These are phyloP conservation scores for Siniperca obscura DNA, from an alignment of 2,797 vertebrate genomes.

Conservation along the genomic window DNA sequence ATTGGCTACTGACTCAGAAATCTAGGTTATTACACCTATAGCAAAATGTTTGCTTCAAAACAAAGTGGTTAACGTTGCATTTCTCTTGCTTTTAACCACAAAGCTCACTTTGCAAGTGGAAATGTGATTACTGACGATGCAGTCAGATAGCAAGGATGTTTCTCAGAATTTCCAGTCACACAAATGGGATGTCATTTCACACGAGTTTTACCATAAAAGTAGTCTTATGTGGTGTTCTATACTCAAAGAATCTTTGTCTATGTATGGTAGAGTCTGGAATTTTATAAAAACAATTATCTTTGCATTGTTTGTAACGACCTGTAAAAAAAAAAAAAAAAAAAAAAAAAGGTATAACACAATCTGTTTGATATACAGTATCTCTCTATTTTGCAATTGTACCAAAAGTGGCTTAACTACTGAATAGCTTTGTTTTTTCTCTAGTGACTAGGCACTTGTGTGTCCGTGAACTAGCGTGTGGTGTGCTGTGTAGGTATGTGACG, in stretches of 20 bases:
- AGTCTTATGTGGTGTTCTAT: slow-evolving; percentile 84
- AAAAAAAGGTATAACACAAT: slow-evolving; percentile 80
- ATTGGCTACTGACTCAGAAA: slow-evolving; percentile 28
- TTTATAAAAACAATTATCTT: slow-evolving; percentile 96
- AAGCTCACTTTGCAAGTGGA: slow-evolving; percentile 35
- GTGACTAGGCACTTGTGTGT: slow-evolving; percentile 88
- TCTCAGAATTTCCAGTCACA: slow-evolving; percentile 84
- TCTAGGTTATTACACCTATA: slow-evolving; percentile 47
- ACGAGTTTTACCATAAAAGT: slow-evolving; percentile 87
- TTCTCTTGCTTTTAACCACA: slow-evolving; percentile 47
- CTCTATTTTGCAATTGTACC: slow-evolving; percentile 97
- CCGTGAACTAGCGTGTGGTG: slow-evolving; percentile 86
- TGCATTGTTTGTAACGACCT: slow-evolving; percentile 95
- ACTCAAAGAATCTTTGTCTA: slow-evolving; percentile 90
- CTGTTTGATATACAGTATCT: slow-evolving; percentile 93
- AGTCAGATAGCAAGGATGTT: slow-evolving; percentile 13
- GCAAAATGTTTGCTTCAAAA: slow-evolving; percentile 15
- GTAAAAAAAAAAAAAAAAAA: slow-evolving; percentile 84
- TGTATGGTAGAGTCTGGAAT: slow-evolving; percentile 91
- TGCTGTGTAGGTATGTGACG: slow-evolving; percentile 88
- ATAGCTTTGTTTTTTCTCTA: slow-evolving; percentile 89
- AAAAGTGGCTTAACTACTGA: slow-evolving; percentile 99
- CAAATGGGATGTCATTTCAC: slow-evolving; percentile 78
- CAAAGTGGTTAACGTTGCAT: slow-evolving; percentile 22
- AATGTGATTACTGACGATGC: slow-evolving; percentile 16